Evolutionary conservation across 2,888 invertebrate genomes (phyloP).

Genomic region (Allolobophora icterica): DNA sequence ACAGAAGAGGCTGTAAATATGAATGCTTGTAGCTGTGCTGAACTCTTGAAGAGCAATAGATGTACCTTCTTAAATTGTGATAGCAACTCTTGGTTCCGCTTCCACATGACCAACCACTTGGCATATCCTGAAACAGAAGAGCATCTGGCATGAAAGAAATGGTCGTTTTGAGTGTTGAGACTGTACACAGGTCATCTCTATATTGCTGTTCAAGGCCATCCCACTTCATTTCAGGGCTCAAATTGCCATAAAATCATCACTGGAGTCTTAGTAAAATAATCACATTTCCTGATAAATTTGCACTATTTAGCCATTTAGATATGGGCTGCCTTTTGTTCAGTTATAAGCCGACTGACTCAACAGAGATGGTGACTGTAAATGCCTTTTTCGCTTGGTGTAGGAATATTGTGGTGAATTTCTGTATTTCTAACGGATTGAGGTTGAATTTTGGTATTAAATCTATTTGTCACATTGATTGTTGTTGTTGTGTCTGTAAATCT

Average conservation of each 20-base stretch:
- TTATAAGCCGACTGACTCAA: background rate
- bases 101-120: too few species aligned
- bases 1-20: background rate
- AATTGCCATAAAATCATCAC: background rate
- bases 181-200: background rate
- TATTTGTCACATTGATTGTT: background rate
- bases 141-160: background rate
- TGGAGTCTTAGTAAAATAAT: background rate
- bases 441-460: background rate
- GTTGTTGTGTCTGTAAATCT: background rate
- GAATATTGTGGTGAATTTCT: conserved; percentile 5
- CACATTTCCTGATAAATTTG: background rate
- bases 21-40: background rate
- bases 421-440: background rate
- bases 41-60: background rate
- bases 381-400: background rate
- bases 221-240: too few species aligned
- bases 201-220: background rate
- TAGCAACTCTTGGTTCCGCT: background rate
- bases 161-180: background rate
- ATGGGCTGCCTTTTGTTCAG: background rate
- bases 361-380: background rate
- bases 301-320: background rate
- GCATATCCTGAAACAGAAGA: background rate
- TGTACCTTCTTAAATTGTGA: background rate